Percentiles rank a stretch among this genome's conserved stretches.
These are phyloP conservation scores for Beris morrisii DNA, from an alignment of 2,888 invertebrate species.

Conservation along the genomic window DNA sequence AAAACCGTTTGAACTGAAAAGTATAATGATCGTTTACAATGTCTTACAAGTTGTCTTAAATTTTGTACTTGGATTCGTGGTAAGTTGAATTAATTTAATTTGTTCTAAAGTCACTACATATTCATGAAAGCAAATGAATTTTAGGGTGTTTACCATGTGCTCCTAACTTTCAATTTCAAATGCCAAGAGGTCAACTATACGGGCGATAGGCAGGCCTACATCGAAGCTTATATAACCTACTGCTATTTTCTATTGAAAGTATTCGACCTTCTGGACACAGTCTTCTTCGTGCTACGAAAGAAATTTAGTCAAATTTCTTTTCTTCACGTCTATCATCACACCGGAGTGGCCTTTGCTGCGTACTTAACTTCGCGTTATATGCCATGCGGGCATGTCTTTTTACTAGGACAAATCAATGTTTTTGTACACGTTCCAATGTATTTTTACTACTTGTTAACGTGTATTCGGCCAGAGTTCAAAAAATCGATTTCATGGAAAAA, in stretches of 20 bases:
- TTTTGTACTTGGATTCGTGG: background rate
- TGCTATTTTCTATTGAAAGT: constrained; percentile 65
- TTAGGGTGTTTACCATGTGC: background rate
- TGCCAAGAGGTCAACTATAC: background rate
- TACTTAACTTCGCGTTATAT: constrained; percentile 64
- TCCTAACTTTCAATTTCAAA: background rate
- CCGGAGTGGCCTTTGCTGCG: constrained; percentile 66
- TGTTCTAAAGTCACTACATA: background rate
- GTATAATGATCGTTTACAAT: background rate
- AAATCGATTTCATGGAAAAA: background rate
- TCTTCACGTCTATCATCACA: constrained; percentile 70
- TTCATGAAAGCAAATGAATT: background rate
- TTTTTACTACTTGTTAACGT: constrained; percentile 72
- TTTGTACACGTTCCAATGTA: constrained; percentile 81
- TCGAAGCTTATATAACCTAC: constrained; percentile 52
- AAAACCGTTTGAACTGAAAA: background rate
- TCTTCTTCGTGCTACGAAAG: constrained; percentile 68
- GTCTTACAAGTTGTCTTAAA: background rate
- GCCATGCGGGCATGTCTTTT: constrained; percentile 66
- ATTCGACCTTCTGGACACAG: constrained; percentile 65
- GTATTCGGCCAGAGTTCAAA: constrained; percentile 62
- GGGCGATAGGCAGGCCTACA: background rate
- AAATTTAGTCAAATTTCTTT: constrained; percentile 67
- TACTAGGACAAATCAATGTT: constrained; percentile 68
- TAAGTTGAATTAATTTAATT: background rate